Evolutionary conservation across 2,888 invertebrate species (phyloP).

Genomic region (Eupsilia transversa): DNA sequence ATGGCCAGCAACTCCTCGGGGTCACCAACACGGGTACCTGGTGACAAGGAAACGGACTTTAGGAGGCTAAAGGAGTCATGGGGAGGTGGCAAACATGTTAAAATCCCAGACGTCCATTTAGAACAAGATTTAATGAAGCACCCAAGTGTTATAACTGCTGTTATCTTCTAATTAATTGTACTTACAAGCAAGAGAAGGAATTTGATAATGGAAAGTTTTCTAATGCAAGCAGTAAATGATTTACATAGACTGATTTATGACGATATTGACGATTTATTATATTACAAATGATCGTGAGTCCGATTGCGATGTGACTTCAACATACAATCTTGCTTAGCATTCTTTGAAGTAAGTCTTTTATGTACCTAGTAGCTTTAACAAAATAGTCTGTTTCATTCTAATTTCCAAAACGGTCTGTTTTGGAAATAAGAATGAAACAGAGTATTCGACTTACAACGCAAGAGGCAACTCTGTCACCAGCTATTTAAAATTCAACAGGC

Average conservation of each 20-base stretch:
- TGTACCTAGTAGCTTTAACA: not conserved
- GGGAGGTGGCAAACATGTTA: not conserved
- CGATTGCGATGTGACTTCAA: too few relatives aligned
- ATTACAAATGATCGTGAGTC: not conserved
- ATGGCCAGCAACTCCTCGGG: slow-evolving; percentile 97
- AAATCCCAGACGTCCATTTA: not conserved
- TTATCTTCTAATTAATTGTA: not conserved
- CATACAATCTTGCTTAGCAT: not conserved
- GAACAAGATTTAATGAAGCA: not conserved
- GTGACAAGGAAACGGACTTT: slow-evolving; percentile 33
- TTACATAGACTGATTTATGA: not conserved
- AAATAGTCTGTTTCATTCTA: too few relatives aligned
- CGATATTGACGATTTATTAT: not conserved
- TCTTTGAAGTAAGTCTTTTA: not conserved
- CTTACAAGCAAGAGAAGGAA: not conserved
- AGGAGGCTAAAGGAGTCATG: not conserved
- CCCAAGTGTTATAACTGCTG: not conserved
- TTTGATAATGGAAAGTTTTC: not conserved
- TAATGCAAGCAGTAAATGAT: not conserved
- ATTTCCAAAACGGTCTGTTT: too few relatives aligned
- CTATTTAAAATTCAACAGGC: slow-evolving; percentile 22
- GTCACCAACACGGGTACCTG: slow-evolving; percentile 95
- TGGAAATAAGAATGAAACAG: too few relatives aligned
- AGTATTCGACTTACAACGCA: not conserved
- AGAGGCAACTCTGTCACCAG: not conserved